A percentile compares a stretch with the other conserved stretches of the same genome.
Evolutionary conservation across 2,797 vertebrate species (phyloP).

Genomic region (Darevskia nairensis): DNA sequence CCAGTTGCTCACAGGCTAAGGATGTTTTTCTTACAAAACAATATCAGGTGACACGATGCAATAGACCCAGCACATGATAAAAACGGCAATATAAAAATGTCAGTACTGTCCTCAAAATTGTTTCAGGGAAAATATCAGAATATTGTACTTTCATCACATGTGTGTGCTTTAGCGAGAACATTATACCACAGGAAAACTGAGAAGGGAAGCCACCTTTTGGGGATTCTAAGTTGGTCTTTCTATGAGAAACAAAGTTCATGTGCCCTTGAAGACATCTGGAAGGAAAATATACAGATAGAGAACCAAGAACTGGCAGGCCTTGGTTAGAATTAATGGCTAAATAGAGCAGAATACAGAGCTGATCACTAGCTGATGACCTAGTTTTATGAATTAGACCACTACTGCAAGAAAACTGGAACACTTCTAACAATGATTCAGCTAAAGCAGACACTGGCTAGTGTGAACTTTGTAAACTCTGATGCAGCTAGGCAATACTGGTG

Average conservation of each 20-base stretch:
- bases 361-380: neutral
- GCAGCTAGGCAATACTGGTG: neutral
- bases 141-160: neutral
- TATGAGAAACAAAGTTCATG: neutral
- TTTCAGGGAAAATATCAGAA: neutral
- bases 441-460: neutral
- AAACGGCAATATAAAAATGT: neutral
- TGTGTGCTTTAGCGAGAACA: neutral
- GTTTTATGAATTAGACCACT: neutral
- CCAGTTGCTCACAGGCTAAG: neutral
- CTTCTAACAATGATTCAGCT: neutral
- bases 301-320: neutral
- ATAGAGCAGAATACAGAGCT: neutral
- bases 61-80: neutral
- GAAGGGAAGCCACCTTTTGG: neutral
- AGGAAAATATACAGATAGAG: neutral
- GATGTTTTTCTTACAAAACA: neutral
- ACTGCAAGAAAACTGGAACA: neutral
- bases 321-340: slow-evolving; percentile 2
- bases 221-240: neutral
- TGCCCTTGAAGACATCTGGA: neutral
- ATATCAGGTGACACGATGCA: neutral
- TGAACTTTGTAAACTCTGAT: neutral
- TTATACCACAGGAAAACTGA: neutral
- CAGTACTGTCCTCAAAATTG: too few species aligned